Base-by-base conservation (phyloP, 1,140 invertebrate genomes). In the Drosophila paulistorum region DNA sequence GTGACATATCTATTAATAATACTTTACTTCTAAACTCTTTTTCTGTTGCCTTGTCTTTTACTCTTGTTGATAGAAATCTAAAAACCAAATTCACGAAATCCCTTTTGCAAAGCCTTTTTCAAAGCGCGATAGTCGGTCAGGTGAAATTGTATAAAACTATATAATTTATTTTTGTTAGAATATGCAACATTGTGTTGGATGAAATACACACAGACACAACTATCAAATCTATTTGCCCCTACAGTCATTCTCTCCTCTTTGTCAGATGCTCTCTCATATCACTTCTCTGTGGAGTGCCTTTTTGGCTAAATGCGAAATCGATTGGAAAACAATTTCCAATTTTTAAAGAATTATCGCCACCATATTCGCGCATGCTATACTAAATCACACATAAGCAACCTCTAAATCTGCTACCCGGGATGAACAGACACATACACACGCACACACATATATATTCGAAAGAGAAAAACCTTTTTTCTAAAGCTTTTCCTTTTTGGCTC, bases 291-390 rank as follows among this genome's bases (percentile, higher is more conserved):
- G 58, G 80, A 84, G 85, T 89, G 81, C 66, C 45, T 90, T 87
- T 85, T 83, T 87, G 73, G 78, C 85, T 91, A 90, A 91, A 91
- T 91, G 90, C 82, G 91, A 91, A 91, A 91, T 91, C 91, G 90
- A 91, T 91, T 91, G 90, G 87, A 91, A 91, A 91, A 91, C 91
- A 91, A 91, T 91, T 91, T 91, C 87, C 90, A 91, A 91, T 91
- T 91, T 91, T 91, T 91, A 91, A 91, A 91, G 90, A 91, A 91
- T 91, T 91, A 91, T 91, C 90, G 86, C 90, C 82, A 81, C 87
- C 87, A 91, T 91, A 91, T 91, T 91, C 90, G 91, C 90, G 90
- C 87, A 78, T 90, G 83, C 86, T 90, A 77, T 65, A 77, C 82
- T 91, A 91, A 91, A 91, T 91, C 90, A 91, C 90, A 91, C 89